Evolutionary conservation across 2,113 vertebrate species (phyloP), one percentile per base, ranked within the genome.

Genomic region (Rhynchopsitta pachyrhyncha): DNA sequence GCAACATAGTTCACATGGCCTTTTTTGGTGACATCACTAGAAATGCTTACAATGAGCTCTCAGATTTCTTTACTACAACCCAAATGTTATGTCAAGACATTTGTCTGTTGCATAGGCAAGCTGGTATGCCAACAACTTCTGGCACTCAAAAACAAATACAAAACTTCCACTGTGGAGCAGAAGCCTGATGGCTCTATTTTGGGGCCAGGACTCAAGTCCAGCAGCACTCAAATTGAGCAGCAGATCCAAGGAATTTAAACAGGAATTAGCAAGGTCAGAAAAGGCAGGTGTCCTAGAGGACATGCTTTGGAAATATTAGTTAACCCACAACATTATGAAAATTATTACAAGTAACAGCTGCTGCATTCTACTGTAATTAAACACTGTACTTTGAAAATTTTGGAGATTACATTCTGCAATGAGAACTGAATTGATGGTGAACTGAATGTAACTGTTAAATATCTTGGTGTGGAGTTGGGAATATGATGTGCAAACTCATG

Each of bases 211-310:
- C 28, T 52, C 22, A 62, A 68, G 24, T 20, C 27, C 52, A 71
- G 70, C n/a, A 71, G 33, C 33, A 7, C 68, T 41, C 7, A n/a
- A 81, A 74, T 70, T 82, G 50, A 35, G 19, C 42, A 71, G 47
- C 1, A 0, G 33, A 64, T 91, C 33, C 64, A 42, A 76, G 57
- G 52, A 74, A 76, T 82, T 87, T 69, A 10, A 62, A 10, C 52
- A 42, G 75, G 44, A 91, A n/a, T 76, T 66, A 86, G n/a, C 29
- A 37, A 82, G 82, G 37, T 55, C 82, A 80, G 37, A 66, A 64
- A 68, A 77, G n/a, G 22, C 76, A 70, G 17, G 11, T 20, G 5
- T 87, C 31, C 66, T n/a, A 29, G 25, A 79, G 28, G 60, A 50
- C 5, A 2, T 7, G 57, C 44, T 49, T 83, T 24, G 29, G 59